Base-by-base conservation (phyloP, 2,113 vertebrate species). In the Sciurus niger region DNA sequence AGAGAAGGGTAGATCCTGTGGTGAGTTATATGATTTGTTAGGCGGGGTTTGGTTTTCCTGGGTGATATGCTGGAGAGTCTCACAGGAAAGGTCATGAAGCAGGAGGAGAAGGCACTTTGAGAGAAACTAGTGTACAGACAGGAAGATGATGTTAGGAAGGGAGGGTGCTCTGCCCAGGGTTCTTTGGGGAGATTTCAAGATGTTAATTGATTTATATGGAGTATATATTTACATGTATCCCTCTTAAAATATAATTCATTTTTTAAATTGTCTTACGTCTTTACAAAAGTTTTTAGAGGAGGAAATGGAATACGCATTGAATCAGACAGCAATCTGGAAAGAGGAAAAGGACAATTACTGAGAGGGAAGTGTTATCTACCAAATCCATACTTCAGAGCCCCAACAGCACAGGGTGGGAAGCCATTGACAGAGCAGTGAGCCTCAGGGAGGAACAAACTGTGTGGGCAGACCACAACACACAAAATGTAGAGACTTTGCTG, bases 261-360 rank as follows among this genome's bases (percentile, higher is more conserved):
- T 77, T 51, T 30, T 14, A 85, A 86, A 85, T 55, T 80, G 34
- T 90, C 40, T 40, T 67, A 79, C 24, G 79, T 96, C 25, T 79
- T 78, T 72, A 22, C 34, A 63, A 63, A 83, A 84, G 78, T 20
- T 72, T 11, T 37, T 70, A 93, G 34, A 58, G 55, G 28, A 95
- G 13, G 30, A n/a, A 68, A 85, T 67, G 11, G 46, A 85, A 67
- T 78, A 53, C 51, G 8, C 20, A 30, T n/a, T 34, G 28, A 85
- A 46, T 48, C 25, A 84, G 51, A 90, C 17, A 84, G 46, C 25
- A 68, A 51, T 89, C 73, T 8, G 18, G 40, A 24, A 92, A 65
- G 86, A 55, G 32, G 18, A 17, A 83, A 84, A 86, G 67, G 83
- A 78, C 46, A 72, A 20, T 58, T 46, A 55, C 9, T 63, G 37